Conservation (phyloP, 2,113 vertebrate genomes). For the Colinus virginianus region DNA sequence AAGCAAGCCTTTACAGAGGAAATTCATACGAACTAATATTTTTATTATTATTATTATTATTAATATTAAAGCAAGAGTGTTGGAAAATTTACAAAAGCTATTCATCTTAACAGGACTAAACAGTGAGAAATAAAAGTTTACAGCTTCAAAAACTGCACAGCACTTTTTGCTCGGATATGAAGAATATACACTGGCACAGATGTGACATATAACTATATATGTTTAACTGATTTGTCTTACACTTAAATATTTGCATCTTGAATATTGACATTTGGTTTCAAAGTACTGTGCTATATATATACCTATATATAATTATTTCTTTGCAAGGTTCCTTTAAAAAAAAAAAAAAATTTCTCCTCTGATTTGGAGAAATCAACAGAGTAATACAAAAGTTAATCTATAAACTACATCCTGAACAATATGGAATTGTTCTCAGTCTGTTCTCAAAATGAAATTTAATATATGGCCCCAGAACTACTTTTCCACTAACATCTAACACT, state of each 20-base stretch:
- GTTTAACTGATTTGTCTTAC: not conserved
- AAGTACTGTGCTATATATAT: not conserved
- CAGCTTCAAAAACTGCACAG: not conserved
- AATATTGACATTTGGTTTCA: not conserved
- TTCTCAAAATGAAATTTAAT: not conserved
- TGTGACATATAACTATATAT: not conserved
- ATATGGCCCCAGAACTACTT: not conserved
- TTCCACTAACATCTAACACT: not conserved
- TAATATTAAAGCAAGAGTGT: not conserved
- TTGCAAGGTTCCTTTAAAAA: not conserved
- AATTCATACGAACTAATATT: not conserved
- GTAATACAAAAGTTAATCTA: constrained; percentile 9
- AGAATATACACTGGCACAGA: not conserved
- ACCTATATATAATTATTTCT: not conserved
- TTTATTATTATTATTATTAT: not conserved
- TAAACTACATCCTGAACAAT: not conserved
- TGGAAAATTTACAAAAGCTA: not conserved
- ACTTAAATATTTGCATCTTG: not conserved
- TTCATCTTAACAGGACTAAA: not conserved
- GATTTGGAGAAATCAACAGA: not conserved
- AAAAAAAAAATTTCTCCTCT: not conserved
- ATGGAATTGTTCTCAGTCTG: not conserved
- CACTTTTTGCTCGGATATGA: not conserved
- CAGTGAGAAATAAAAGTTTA: not conserved
- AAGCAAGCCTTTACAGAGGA: not conserved